Conservation (phyloP, 2,797 vertebrate species). For the Myotis findleyi region DNA sequence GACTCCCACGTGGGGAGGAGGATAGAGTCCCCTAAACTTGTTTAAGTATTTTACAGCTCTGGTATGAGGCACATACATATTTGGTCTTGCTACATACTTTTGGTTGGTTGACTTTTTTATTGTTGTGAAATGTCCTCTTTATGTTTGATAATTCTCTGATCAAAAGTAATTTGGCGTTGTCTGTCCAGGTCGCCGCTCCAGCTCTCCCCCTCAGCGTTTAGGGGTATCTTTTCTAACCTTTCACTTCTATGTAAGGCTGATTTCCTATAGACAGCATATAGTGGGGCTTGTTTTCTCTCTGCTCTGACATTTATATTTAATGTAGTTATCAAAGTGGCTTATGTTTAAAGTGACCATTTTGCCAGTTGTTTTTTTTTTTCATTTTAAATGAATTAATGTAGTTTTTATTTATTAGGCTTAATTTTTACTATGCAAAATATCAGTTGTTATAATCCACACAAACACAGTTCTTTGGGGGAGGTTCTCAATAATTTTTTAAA, state of each 20-base stretch:
- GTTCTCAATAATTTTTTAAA: no score
- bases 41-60: background rate
- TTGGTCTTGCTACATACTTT: background rate
- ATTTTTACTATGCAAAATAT: background rate
- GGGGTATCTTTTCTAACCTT: background rate
- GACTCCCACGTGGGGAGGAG: no score
- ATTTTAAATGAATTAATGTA: slow-evolving; percentile 37
- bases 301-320: background rate
- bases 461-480: background rate
- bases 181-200: background rate
- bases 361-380: background rate
- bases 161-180: background rate
- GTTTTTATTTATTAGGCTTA: slow-evolving; percentile 21
- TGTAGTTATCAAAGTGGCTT: background rate
- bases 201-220: slow-evolving; percentile 13
- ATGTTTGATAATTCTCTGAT: background rate
- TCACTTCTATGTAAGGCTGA: background rate
- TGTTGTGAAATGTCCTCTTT: no score
- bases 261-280: background rate
- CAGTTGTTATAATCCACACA: background rate
- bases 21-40: no score
- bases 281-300: background rate
- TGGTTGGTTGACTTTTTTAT: background rate
- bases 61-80: background rate
- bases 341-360: background rate